phyloP scores from a whole-genome alignment of 53 echinoderm and acorn worm genomes.

The Luidia sarsii region DNA sequence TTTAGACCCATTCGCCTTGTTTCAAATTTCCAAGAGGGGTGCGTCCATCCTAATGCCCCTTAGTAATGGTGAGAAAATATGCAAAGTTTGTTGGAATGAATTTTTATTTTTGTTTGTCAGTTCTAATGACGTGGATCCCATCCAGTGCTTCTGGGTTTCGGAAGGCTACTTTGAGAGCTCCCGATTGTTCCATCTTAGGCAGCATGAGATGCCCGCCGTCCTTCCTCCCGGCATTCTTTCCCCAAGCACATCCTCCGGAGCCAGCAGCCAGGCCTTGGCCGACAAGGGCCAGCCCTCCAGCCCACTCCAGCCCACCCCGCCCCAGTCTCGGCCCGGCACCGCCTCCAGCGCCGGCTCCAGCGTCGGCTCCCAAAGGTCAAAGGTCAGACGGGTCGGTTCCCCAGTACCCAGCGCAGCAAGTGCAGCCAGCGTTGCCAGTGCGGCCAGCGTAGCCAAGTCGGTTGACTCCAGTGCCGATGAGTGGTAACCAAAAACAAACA shows the following conservation, averaged over 20 bases:
- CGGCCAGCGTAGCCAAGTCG: constrained; percentile 12
- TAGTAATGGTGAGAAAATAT: too few species aligned
- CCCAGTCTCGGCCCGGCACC: constrained; percentile 33
- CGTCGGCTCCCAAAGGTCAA: constrained; percentile 31
- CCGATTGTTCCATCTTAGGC: constrained; percentile 16
- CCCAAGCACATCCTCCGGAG: too few species aligned
- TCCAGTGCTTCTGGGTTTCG: constrained; percentile 94
- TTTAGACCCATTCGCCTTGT: too few species aligned
- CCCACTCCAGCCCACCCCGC: constrained; percentile 4
- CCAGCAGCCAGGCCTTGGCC: too few species aligned
- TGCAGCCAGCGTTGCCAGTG: not conserved
- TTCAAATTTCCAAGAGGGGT: too few species aligned
- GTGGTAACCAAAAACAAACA: too few species aligned
- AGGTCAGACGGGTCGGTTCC: too few species aligned
- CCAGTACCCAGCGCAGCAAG: too few species aligned
- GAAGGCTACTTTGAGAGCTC: constrained; percentile 77
- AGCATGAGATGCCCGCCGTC: not conserved
- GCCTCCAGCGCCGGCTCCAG: constrained; percentile 42
- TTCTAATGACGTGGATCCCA: constrained; percentile 75
- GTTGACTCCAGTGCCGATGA: not conserved
- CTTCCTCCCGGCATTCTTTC: not conserved
- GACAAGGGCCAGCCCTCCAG: not conserved
- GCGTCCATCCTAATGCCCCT: too few species aligned
- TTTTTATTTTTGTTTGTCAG: constrained; percentile 49
- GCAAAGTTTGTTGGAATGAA: not conserved